A percentile compares a stretch with the other conserved stretches of the same genome.
Evolutionary conservation across 2,113 vertebrate species (phyloP).

Genomic region (Nesogale talazaci): DNA sequence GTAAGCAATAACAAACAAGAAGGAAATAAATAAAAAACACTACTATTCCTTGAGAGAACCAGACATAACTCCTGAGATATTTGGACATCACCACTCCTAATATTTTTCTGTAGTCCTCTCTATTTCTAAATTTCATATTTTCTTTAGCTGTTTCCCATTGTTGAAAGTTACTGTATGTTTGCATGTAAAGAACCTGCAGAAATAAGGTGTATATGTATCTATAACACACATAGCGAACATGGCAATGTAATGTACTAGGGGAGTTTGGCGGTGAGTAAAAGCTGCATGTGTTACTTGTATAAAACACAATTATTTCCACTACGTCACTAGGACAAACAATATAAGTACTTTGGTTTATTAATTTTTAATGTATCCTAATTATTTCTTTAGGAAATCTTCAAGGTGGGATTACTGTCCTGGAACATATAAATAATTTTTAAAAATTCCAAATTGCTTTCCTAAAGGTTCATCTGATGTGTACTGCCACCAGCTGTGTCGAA

Average conservation of each 20-base stretch:
- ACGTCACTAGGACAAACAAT: not conserved
- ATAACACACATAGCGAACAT: not conserved
- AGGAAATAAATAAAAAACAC: slow-evolving; percentile 23
- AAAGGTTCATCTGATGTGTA: not conserved
- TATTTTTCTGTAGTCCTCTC: not conserved
- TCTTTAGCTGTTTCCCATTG: not conserved
- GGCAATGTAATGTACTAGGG: too few relatives aligned
- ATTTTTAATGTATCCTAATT: not conserved
- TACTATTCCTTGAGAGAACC: not conserved
- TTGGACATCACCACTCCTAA: not conserved
- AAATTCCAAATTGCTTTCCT: not conserved
- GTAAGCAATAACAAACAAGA: not conserved
- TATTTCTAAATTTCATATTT: not conserved
- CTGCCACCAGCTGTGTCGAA: not conserved
- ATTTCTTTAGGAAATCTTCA: not conserved
- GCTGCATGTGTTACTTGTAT: too few relatives aligned
- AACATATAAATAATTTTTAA: slow-evolving; percentile 5
- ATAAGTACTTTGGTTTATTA: not conserved
- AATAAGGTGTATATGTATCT: not conserved
- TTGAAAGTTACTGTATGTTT: not conserved
- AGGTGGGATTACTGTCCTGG: not conserved
- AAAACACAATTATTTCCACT: not conserved
- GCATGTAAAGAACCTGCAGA: not conserved
- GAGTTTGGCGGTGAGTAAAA: too few relatives aligned
- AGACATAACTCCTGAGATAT: not conserved